Evolutionary conservation across 2,797 vertebrate genomes (phyloP).

Genomic region (Peromyscus attwateri): DNA sequence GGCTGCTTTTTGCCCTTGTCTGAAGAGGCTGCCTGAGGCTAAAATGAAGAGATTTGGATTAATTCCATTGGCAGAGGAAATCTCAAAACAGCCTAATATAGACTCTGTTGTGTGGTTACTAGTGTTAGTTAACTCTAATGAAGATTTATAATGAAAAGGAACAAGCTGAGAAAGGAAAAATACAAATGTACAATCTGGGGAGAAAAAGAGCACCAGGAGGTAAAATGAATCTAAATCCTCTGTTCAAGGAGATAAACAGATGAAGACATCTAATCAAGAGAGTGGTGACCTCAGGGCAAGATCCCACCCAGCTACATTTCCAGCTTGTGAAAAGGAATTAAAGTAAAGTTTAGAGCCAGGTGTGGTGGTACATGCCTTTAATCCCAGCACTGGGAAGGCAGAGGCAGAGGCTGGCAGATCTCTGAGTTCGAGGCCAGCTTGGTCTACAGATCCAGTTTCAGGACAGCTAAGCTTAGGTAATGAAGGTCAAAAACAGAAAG

Average conservation of each 20-base stretch:
- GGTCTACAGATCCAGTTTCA: neutral
- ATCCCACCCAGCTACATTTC: neutral
- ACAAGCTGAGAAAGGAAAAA: neutral
- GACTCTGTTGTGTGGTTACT: neutral
- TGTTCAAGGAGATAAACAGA: neutral
- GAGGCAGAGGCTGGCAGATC: neutral
- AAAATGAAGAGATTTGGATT: neutral
- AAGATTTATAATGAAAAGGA: neutral
- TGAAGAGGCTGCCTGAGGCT: neutral
- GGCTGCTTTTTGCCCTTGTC: neutral
- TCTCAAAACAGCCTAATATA: neutral
- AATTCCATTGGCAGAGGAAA: neutral
- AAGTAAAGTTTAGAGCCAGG: neutral
- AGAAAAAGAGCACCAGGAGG: neutral
- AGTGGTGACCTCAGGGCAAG: neutral
- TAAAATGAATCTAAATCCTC: neutral
- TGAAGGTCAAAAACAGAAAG: neutral
- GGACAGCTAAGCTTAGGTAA: neutral
- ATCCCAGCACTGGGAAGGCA: neutral
- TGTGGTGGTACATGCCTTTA: neutral
- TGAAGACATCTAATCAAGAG: neutral
- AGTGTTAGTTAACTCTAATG: neutral
- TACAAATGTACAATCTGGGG: neutral
- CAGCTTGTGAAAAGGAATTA: neutral
- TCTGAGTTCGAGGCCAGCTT: too few relatives aligned